These are phyloP conservation scores for Pteromalus puparum DNA, from an alignment of 1,140 invertebrate species.

Conservation along the genomic window DNA sequence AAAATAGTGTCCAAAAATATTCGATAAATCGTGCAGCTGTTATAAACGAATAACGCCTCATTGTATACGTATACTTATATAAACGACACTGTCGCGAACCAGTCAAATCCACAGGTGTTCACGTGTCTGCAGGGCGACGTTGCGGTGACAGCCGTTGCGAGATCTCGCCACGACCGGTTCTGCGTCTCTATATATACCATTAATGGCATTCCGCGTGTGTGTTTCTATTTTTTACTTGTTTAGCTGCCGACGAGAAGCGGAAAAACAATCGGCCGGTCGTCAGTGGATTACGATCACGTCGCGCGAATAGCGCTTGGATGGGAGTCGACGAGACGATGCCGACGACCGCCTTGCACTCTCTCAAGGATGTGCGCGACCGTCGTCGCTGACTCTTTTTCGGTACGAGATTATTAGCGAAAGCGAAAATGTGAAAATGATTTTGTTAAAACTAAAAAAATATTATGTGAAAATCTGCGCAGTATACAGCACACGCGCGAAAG, in stretches of 20 bases:
- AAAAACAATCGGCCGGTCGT: slow-evolving; percentile 15
- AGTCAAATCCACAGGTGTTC: background rate
- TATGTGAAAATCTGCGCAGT: no score
- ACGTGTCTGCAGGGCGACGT: background rate
- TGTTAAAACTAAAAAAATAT: no score
- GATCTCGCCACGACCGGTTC: background rate
- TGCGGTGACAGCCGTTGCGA: background rate
- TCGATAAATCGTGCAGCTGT: background rate
- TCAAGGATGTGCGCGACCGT: background rate
- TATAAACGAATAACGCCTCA: background rate
- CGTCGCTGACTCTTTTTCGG: background rate
- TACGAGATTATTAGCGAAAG: no score
- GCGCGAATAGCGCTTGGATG: background rate
- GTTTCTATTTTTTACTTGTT: background rate
- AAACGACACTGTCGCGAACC: background rate
- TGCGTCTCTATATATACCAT: background rate
- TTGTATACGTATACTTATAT: background rate
- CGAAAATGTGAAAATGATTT: no score
- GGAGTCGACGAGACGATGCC: background rate
- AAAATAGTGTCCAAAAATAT: no score
- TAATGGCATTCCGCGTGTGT: background rate
- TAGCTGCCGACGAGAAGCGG: background rate
- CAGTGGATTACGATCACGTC: slow-evolving; percentile 3
- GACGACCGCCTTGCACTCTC: background rate
- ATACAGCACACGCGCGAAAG: no score